Conservation (phyloP, 2,113 vertebrate genomes). For the Mugil cephalus region DNA sequence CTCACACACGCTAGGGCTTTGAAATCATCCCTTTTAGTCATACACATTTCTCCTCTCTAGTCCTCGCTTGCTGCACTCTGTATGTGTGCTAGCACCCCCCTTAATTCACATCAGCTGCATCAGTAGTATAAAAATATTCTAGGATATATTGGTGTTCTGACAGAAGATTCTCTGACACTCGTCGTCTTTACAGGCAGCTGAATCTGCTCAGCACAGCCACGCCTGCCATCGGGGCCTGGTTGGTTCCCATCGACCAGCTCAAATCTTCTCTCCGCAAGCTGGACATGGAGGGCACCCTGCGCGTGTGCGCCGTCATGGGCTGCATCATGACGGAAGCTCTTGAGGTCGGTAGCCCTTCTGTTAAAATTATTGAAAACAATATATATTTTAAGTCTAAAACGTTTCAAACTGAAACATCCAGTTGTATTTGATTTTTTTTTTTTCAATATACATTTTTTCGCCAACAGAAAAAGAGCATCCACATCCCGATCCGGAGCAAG, state of each 20-base stretch:
- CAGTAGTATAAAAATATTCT: neutral
- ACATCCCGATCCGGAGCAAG: slow-evolving; percentile 96
- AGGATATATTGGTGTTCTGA: rapidly evolving
- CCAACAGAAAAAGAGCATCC: slow-evolving; percentile 94
- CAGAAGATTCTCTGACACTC: neutral
- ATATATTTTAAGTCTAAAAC: no score
- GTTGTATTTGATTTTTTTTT: neutral
- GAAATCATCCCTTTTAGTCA: no score
- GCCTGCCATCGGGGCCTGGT: slow-evolving; percentile 95
- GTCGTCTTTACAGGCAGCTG: slow-evolving; percentile 86
- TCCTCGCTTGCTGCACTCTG: no score
- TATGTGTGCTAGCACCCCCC: no score
- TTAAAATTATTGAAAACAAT: no score
- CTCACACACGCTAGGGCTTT: no score
- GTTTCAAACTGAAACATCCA: neutral
- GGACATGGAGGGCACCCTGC: slow-evolving; percentile 92
- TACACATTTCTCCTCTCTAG: no score
- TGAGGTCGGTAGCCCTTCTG: slow-evolving; percentile 88
- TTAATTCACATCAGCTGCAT: neutral
- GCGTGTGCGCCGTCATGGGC: slow-evolving; percentile 97
- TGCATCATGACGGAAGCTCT: slow-evolving; percentile 99
- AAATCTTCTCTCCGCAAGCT: slow-evolving; percentile 94
- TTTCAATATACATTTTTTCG: neutral
- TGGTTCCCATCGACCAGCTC: slow-evolving; percentile 97
- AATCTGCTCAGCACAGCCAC: slow-evolving; percentile 98